Evolutionary conservation across 2,113 vertebrate genomes (phyloP).

Genomic region (Polyodon spathula): DNA sequence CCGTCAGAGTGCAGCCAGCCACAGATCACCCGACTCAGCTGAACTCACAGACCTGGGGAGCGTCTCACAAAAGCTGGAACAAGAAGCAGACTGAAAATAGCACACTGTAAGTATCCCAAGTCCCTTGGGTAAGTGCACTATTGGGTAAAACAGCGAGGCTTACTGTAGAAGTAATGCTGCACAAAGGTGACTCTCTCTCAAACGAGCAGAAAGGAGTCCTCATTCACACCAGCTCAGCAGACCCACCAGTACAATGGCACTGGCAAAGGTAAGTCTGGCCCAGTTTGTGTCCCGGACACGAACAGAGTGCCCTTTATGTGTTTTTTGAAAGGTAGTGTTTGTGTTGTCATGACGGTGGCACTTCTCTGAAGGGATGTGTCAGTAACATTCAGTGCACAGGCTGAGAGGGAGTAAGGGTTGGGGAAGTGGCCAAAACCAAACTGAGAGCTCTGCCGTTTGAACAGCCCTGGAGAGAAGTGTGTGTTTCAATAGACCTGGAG

Average conservation of each 20-base stretch:
- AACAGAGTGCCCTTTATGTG: too few species aligned
- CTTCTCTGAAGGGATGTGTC: too few species aligned
- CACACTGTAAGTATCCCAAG: slow-evolving; percentile 30
- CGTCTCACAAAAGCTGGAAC: slow-evolving; percentile 4
- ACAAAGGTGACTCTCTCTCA: slow-evolving; percentile 22
- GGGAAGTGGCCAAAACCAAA: too few species aligned
- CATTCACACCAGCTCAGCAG: background rate
- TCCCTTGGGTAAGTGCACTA: slow-evolving; percentile 23
- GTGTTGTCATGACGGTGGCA: too few species aligned
- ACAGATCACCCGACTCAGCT: slow-evolving; percentile 11
- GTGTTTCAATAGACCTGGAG: too few species aligned
- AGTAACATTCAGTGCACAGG: too few species aligned
- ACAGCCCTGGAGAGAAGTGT: too few species aligned
- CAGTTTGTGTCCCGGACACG: too few species aligned
- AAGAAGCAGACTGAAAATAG: background rate
- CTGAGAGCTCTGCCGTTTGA: too few species aligned
- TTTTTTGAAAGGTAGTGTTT: too few species aligned
- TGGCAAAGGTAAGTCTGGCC: slow-evolving; percentile 24
- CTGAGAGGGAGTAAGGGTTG: too few species aligned
- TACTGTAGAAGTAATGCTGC: slow-evolving; percentile 20
- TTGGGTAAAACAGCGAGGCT: background rate
- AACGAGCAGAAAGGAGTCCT: slow-evolving; percentile 1
- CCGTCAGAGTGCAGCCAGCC: background rate
- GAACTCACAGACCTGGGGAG: background rate
- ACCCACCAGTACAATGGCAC: slow-evolving; percentile 10